Conservation (phyloP, 1,140 invertebrate genomes). For the Tetragonula clypearis region DNA sequence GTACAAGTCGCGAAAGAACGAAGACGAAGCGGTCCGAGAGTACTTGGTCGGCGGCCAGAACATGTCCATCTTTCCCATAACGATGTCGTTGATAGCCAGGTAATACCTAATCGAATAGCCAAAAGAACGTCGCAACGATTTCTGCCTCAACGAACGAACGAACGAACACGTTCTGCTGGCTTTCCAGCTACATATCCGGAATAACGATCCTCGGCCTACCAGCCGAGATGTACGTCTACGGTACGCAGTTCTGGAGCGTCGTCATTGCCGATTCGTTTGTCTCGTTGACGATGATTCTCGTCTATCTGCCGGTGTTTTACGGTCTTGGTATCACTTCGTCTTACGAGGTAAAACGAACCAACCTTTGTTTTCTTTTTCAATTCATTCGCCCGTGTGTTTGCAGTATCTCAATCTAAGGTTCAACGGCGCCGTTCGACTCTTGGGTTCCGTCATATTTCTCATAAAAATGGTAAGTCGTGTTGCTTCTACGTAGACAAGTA, state of each 20-base stretch:
- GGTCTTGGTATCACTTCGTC: constrained; percentile 90
- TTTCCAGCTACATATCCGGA: constrained; percentile 93
- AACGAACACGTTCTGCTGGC: rapidly evolving
- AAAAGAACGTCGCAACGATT: too few species aligned
- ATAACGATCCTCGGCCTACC: constrained; percentile 95
- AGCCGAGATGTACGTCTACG: constrained; percentile 95
- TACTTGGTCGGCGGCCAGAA: constrained; percentile 85
- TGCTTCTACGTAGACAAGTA: too few species aligned
- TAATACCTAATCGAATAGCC: constrained; percentile 54
- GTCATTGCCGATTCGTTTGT: constrained; percentile 87
- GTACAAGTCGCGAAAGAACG: constrained; percentile 81
- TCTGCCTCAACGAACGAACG: rapidly evolving
- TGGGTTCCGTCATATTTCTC: constrained; percentile 86
- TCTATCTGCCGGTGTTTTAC: constrained; percentile 94
- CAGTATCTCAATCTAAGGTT: constrained; percentile 90
- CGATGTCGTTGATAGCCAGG: constrained; percentile 86
- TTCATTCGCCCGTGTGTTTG: constrained; percentile 14
- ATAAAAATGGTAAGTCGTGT: constrained; percentile 81
- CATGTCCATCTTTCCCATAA: constrained; percentile 85
- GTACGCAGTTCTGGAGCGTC: constrained; percentile 89
- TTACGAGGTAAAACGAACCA: constrained; percentile 86
- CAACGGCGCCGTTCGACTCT: constrained; percentile 84
- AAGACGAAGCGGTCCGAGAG: constrained; percentile 83
- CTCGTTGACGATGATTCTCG: constrained; percentile 86
- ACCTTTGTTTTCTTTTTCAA: not conserved